Evolutionary conservation across 1,140 invertebrate species (phyloP).

Genomic region (Lepidostoma basale): DNA sequence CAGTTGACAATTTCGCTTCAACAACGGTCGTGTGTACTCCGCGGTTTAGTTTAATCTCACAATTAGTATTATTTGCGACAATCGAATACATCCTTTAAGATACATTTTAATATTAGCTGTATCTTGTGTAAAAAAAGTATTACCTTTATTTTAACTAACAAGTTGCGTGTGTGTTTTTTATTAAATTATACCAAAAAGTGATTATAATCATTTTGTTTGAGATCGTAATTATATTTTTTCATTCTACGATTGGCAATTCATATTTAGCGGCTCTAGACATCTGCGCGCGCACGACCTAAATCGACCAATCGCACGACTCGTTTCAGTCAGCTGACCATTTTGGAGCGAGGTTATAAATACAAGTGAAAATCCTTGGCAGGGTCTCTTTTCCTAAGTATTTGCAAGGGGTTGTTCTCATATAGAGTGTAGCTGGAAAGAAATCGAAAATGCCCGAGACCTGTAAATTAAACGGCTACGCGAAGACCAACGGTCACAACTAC

Average conservation of each 20-base stretch:
- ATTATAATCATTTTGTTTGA: no score
- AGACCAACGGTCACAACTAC: constrained; percentile 73
- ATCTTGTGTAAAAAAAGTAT: neutral
- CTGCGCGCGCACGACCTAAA: constrained; percentile 14
- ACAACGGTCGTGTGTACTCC: constrained; percentile 5
- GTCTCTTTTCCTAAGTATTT: constrained; percentile 53
- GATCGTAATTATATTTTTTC: neutral
- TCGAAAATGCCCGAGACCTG: constrained; percentile 74
- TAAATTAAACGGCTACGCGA: constrained; percentile 75
- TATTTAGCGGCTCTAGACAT: constrained; percentile 4
- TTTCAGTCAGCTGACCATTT: constrained; percentile 46
- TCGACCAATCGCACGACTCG: constrained; percentile 13
- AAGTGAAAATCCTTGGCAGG: constrained; percentile 47
- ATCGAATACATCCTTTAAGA: neutral
- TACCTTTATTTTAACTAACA: neutral
- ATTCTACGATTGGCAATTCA: neutral
- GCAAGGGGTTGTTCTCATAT: constrained; percentile 35
- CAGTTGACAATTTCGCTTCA: neutral
- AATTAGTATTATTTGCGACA: neutral
- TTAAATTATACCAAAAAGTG: neutral
- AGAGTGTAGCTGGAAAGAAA: constrained; percentile 39
- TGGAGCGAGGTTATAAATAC: constrained; percentile 42
- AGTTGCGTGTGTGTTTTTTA: neutral
- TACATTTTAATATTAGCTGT: neutral
- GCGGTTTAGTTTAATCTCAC: no score